Percentiles rank a stretch among this genome's conserved stretches.
Conservation (phyloP, 2,113 vertebrate genomes). For the Hippocampus mohnikei region DNA sequence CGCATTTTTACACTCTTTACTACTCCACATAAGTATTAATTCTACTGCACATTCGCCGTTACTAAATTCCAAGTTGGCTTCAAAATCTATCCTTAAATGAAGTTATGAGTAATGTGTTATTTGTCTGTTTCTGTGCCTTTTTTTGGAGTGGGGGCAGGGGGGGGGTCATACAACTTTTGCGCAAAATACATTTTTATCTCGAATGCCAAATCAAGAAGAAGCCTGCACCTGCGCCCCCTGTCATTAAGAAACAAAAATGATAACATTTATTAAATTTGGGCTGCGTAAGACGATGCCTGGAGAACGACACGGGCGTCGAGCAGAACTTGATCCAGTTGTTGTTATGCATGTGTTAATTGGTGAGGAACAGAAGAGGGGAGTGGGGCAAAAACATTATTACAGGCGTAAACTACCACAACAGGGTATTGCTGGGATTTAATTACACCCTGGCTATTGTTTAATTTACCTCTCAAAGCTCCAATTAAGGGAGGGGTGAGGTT, state of each 20-base stretch:
- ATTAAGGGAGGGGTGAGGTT: constrained; percentile 53
- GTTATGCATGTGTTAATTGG: constrained; percentile 73
- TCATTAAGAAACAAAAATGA: constrained; percentile 62
- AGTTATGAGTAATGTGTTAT: neutral
- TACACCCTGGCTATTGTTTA: constrained; percentile 71
- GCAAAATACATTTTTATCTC: constrained; percentile 44
- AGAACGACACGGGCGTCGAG: constrained; percentile 62
- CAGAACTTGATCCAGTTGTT: constrained; percentile 69
- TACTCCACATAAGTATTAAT: no score
- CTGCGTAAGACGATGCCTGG: constrained; percentile 57
- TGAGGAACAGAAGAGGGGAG: constrained; percentile 62
- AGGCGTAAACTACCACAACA: constrained; percentile 66
- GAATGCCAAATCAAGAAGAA: constrained; percentile 53
- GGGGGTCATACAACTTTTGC: neutral
- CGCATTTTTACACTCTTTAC: no score
- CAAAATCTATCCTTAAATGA: no score
- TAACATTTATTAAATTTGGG: constrained; percentile 72
- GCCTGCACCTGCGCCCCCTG: constrained; percentile 65
- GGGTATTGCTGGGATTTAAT: constrained; percentile 75
- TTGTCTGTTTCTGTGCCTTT: neutral
- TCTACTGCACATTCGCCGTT: no score
- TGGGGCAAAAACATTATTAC: constrained; percentile 72
- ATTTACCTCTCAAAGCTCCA: constrained; percentile 68
- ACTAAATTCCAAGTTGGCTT: no score
- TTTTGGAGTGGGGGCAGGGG: no score